Evolutionary conservation across 2,888 invertebrate species (phyloP), one percentile per base, ranked within the genome.

Genomic region (Stenchaetothrips biformis): DNA sequence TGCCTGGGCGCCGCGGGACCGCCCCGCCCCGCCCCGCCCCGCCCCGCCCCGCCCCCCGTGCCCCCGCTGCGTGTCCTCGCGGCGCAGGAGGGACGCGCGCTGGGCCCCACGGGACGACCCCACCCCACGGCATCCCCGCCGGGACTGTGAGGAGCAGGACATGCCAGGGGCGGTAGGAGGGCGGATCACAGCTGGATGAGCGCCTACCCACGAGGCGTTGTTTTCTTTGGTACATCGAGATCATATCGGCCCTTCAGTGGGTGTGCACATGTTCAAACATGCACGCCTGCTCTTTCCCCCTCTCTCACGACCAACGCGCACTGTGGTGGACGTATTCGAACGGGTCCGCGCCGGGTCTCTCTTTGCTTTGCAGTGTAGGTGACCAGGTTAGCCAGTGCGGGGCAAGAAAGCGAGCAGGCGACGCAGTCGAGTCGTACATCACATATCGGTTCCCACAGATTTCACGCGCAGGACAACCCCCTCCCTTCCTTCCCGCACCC

Each of bases 391-490:
- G 37, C 37, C 37, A 37, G 37, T 37, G 37, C 37, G 37, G 37
- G 37, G 37, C 37, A 37, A 37, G 37, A 37, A 37, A 37, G 37
- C 11, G 53, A 53, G 53, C 53, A 37, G 4, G 53, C 53, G 11
- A 18, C 13, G 53, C 53, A 53, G 53, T 11, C 67, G 67, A 74
- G 67, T 74, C 67, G 67, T 74, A 74, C 67, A 74, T 74, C 67
- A 74, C 67, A n/a, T 74, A 74, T 74, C 67, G 67, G 67, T 74
- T 74, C 67, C 67, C 67, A 74, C 67, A 74, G 67, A 74, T 74
- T 74, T 74, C 67, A 74, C 67, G 67, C 21, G 67, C 67, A 74
- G 67, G 67, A 67, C 67, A 67, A 67, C 67, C 67, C 67, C 53
- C 53, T 53, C 13, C 53, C 53, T 53, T 2, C 53, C 53, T 53